Evolutionary conservation across 2,797 vertebrate genomes (phyloP), one percentile per base, ranked within the genome.

Genomic region (Austrolebias charrua): DNA sequence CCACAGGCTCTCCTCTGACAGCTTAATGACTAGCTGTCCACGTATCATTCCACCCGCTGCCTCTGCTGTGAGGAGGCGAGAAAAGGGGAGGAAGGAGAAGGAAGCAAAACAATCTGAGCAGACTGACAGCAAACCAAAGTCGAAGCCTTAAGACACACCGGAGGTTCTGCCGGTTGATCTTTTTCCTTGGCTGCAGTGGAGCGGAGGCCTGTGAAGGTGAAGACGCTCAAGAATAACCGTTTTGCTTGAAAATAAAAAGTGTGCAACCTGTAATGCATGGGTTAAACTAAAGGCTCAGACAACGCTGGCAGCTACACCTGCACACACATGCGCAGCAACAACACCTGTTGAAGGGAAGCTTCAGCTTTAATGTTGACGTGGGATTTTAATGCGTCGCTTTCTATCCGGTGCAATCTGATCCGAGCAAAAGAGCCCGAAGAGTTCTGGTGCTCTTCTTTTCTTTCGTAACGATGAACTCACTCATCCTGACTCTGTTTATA

Each of bases 11-110:
- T 73, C 46, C 55, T 63, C 69, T 87, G 84, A 90, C 89, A 88
- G 71, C 63, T 76, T 89, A 88, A 88, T 86, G 77, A 89, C 69
- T 75, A 66, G 73, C 80, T 91, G 85, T 86, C 85, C 76, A 77
- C 69, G 76, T 66, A 78, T 87, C 86, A 82, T 71, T 80, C 66
- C 63, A 42, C 82, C 77, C 73, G 20, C 59, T n/a, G 63, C 44
- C 73, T 56, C 71, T 35, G 53, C 62, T 82, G 63, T 70, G 53
- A 63, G 52, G 52, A 50, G 15, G 55, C 53, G 15, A 45, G n/a
- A 10, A 43, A 46, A 49, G 47, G 15, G 50, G 45, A 54, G 66
- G 35, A 55, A 76, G 60, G 59, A 76, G 60, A 50, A 63, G 48
- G 73, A 29, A 64, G 68, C 43, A 77, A 80, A 84, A 73, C 73